Conservation (phyloP, 1,140 invertebrate species). For the Heliconius eleuchia region DNA sequence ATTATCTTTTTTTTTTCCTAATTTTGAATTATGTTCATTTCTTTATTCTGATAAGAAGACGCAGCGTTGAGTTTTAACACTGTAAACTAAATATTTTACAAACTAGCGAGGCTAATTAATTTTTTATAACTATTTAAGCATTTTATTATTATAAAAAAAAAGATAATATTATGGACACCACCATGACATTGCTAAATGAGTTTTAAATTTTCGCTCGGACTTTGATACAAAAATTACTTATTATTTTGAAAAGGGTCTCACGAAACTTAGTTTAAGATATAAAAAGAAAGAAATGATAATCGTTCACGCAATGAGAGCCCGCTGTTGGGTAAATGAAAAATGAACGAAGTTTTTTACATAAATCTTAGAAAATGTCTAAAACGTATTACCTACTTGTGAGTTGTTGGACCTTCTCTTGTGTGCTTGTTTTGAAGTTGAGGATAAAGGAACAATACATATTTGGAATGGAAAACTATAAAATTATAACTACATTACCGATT, state of each 20-base stretch:
- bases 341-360: slow-evolving; percentile 73
- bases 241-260: slow-evolving; percentile 49
- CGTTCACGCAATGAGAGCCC: slow-evolving; percentile 59
- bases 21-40: too few relatives aligned
- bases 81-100: too few relatives aligned
- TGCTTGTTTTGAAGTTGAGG: slow-evolving; percentile 23
- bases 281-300: slow-evolving; percentile 67
- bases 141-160: not conserved
- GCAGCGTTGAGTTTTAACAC: too few relatives aligned
- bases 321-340: slow-evolving; percentile 67
- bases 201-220: slow-evolving; percentile 32
- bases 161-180: slow-evolving; percentile 11
- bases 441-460: slow-evolving; percentile 14
- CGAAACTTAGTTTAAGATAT: slow-evolving; percentile 48
- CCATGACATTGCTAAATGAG: slow-evolving; percentile 30
- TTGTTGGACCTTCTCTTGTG: slow-evolving; percentile 19
- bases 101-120: too few relatives aligned
- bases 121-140: not conserved
- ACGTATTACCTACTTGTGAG: slow-evolving; percentile 53
- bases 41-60: too few relatives aligned
- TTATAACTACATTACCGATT: too few relatives aligned
- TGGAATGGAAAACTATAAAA: not conserved
- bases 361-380: slow-evolving; percentile 68
- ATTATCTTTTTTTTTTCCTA: too few relatives aligned
- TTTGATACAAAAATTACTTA: slow-evolving; percentile 39